Base-by-base conservation (phyloP, 2,888 invertebrate species). In the Heliconius ethilla region DNA sequence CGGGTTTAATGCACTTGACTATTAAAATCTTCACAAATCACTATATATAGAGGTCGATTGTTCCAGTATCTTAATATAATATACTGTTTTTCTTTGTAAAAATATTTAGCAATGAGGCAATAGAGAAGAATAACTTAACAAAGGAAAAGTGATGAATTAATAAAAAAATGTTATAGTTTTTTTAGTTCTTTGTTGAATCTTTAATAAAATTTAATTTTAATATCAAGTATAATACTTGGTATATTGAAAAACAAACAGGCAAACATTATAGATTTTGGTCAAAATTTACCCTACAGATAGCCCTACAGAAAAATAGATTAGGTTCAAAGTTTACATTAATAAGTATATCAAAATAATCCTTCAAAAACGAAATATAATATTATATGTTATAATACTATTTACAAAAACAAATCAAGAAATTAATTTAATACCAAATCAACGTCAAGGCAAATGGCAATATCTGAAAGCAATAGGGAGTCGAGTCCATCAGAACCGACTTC, bases 391-490 rank as follows among this genome's bases (percentile, higher is more conserved):
- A 40, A 7, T 33, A 33, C 33, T 33, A 33, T 33, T 33, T 33
- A 13, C 13, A 45, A 45, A 13, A 45, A 2, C 22, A 62, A 62
- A 62, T 37, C 3, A 37, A n/a, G 2, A 10, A 40, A 40, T 67
- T 45, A 5, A 4, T 5, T 5, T 37, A 13, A 40, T 40, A 15
- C 7, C 40, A 67, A 62, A 40, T 67, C 15, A 40, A 40, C 13
- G 70, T 75, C 37, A 59, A 15, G 65, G 55, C 76, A 78, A 81
- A 79, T 62, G 80, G 72, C 78, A 79, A 81, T 83, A 82, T 76
- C 81, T 78, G 80, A 66, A 77, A 65, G 81, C 79, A 81, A 82
- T 81, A 79, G 75, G 76, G 63, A 62, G 70, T 81, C 70, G 75
- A 82, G 76, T 77, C 78, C 76, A 79, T 81, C 79, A 75, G 69